These are phyloP conservation scores for Phataginus tricuspis DNA, from an alignment of 2,797 vertebrate genomes.

Conservation along the genomic window DNA sequence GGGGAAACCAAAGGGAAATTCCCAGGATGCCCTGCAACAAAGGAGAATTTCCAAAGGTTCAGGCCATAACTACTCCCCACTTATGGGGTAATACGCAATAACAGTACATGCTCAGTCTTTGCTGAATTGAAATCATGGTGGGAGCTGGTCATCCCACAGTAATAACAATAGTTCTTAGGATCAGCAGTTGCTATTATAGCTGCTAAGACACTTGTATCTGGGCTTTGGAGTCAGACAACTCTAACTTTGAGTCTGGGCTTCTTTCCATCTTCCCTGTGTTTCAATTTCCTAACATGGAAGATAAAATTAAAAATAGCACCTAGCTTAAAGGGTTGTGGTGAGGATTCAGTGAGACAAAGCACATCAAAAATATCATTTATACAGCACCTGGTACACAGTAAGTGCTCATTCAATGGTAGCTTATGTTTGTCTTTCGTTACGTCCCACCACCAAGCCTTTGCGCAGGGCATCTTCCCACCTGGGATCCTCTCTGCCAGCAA, in stretches of 20 bases:
- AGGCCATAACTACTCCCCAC: not conserved
- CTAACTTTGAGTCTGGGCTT: not conserved
- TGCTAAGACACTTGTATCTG: not conserved
- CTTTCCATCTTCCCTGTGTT: slow-evolving; percentile 25
- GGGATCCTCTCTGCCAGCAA: not conserved
- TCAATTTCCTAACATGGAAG: slow-evolving; percentile 2
- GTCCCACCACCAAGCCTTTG: not conserved
- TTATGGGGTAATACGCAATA: slow-evolving; percentile 47
- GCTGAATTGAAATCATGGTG: slow-evolving; percentile 23
- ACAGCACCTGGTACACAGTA: not conserved
- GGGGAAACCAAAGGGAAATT: slow-evolving; percentile 64
- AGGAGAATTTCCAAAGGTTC: slow-evolving; percentile 53
- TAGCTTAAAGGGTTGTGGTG: not conserved
- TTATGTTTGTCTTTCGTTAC: not conserved
- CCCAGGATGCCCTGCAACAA: slow-evolving; percentile 44
- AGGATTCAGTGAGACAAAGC: not conserved
- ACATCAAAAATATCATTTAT: not conserved
- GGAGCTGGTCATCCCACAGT: slow-evolving; percentile 13
- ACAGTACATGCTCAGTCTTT: not conserved
- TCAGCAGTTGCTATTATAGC: not conserved
- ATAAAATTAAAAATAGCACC: not conserved
- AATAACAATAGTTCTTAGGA: slow-evolving; percentile 34
- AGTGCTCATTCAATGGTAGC: not conserved
- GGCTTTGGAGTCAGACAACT: slow-evolving; percentile 21
- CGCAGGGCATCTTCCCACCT: not conserved